These are phyloP conservation scores for Archips crataeganus DNA, from an alignment of 2,888 invertebrate genomes.

Conservation along the genomic window DNA sequence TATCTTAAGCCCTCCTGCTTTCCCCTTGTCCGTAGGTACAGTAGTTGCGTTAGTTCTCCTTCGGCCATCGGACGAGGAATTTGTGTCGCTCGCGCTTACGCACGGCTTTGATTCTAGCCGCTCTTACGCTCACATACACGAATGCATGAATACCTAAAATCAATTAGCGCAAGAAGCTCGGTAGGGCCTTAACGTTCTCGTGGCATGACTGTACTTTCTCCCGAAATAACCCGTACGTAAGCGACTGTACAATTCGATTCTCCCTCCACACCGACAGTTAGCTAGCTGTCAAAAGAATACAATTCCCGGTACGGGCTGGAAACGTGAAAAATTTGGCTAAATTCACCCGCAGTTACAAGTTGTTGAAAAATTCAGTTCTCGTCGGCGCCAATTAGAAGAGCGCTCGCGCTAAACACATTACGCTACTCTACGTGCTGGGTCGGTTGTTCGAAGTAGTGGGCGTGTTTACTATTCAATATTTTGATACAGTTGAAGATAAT, in stretches of 20 bases:
- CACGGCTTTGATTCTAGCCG: no score
- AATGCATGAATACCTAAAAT: no score
- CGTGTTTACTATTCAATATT: neutral
- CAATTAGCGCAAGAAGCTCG: no score
- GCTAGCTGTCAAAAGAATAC: slow-evolving; percentile 15
- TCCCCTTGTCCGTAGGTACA: no score
- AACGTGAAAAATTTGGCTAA: slow-evolving; percentile 26
- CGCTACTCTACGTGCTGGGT: neutral
- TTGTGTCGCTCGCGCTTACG: no score
- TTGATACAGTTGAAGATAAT: no score
- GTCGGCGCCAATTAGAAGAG: slow-evolving; percentile 14
- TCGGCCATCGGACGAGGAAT: no score
- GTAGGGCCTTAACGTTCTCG: neutral
- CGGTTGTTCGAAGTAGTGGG: neutral
- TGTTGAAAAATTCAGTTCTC: slow-evolving; percentile 22
- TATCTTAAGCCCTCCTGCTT: no score
- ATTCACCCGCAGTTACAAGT: slow-evolving; percentile 10
- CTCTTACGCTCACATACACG: no score
- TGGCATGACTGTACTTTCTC: neutral
- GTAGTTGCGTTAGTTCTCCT: no score
- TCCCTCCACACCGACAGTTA: neutral
- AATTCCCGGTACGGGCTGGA: neutral
- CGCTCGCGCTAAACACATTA: slow-evolving; percentile 3
- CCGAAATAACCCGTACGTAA: neutral
- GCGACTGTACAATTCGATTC: slow-evolving; percentile 5